A percentile compares a stretch with the other conserved stretches of the same genome.
These are phyloP conservation scores for Pollimyrus isidori DNA, from an alignment of 2,113 vertebrate genomes.

Conservation along the genomic window DNA sequence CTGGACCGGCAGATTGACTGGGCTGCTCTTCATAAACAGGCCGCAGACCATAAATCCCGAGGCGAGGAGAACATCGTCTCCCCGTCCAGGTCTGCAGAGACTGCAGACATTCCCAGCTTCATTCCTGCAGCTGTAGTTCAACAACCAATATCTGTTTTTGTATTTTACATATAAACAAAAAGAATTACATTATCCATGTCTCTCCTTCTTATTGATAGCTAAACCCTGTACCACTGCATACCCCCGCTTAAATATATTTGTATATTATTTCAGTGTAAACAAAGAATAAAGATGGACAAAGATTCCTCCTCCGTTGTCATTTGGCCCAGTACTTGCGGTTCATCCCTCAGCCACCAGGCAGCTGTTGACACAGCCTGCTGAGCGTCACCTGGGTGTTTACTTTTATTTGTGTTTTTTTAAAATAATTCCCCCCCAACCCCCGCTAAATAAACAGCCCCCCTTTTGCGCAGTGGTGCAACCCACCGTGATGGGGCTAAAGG, in stretches of 20 bases:
- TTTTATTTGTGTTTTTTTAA: not conserved
- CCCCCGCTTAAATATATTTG: not conserved
- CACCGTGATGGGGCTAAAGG: not conserved
- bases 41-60: constrained; percentile 93
- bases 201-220: not conserved
- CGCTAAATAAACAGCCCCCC: not conserved
- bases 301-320: not conserved
- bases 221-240: not conserved
- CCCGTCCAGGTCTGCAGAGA: constrained; percentile 69
- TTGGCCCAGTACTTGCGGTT: not conserved
- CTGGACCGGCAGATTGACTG: constrained; percentile 82
- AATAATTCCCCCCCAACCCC: not conserved
- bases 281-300: not conserved
- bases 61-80: constrained; percentile 75
- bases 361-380: not conserved
- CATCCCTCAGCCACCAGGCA: not conserved
- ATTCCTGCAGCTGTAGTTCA: not conserved
- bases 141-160: not conserved
- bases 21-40: constrained; percentile 84
- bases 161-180: not conserved
- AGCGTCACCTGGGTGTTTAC: not conserved
- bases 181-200: not conserved
- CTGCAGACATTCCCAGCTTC: constrained; percentile 43
- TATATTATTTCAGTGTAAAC: not conserved
- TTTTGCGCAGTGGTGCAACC: not conserved